Base-by-base conservation (phyloP, 2,113 vertebrate genomes). In the Proterorhinus semilunaris region DNA sequence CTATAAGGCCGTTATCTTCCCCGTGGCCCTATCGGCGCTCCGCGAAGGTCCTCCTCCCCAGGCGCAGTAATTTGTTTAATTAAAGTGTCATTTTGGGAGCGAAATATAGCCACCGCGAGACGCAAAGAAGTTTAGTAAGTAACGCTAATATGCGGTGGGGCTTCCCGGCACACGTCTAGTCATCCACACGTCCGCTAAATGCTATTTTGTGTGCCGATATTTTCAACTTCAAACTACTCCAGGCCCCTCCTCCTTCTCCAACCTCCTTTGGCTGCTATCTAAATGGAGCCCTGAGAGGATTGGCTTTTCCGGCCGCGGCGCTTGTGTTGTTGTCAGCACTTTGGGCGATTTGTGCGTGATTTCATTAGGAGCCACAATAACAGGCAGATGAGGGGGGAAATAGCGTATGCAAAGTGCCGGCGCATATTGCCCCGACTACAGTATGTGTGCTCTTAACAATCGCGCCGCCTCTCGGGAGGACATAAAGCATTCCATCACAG, bases 1-100 rank as follows among this genome's bases (percentile, higher is more conserved):
- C 87, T 91, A 90, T 92, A 91, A 90, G 89, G 91, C 82, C 86
- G 91, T 92, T 89, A 89, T 89, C 92, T 92, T 16, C 52, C 88
- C 75, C 47, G 58, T 61, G 62, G 84, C 88, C 90, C 93, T 92
- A 92, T 92, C 92, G 1, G 17, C 92, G 17, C 79, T 27, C 87
- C 82, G 88, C 83, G 85, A 93, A 90, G 92, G 91, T 92, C 91
- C 90, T 87, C 91, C 82, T 91, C 88, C 82, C 74, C 65, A 83
- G 79, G 86, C 75, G 59, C 89, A 83, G 90, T 92, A 91, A 93
- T 93, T 93, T 92, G 85, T 91, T 93, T 93, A 94, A 94, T 94
- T 94, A 92, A 93, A 94, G 91, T 93, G 91, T 94, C 93, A 92
- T 93, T 94, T 93, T 83, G 75, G 82, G 73, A 83, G 88, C 87